Evolutionary conservation across 2,888 invertebrate genomes (phyloP), one percentile per base, ranked within the genome.

Genomic region (Schizotus pectinicornis): DNA sequence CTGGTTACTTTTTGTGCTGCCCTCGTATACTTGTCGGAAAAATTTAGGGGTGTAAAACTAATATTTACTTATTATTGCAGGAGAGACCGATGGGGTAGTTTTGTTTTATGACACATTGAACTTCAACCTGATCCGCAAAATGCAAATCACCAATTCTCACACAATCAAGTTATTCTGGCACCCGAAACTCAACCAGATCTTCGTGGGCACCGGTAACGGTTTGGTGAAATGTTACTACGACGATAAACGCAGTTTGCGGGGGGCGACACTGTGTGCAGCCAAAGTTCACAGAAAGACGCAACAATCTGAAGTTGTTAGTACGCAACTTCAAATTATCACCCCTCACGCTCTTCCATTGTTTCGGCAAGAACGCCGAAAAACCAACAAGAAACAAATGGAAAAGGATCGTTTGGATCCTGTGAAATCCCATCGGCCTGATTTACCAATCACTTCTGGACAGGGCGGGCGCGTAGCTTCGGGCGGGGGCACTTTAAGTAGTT

Each of bases 281-380:
- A 95, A 95, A 77, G 86, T 86, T 0, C 69, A 69, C 46, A 85
- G 90, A 49, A 93, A 91, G 75, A 87, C 88, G 22, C 90, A 91
- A 65, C 89, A 92, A 3, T 86, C 91, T 0, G 96, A 97, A 79
- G 89, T 95, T 53, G 87, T 96, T 49, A 90, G 94, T 47, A 89
- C 92, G 0, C 92, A 95, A 66, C 30, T 43, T 11, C 94, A 97
- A 75, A 94, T 98, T 37, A 95, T 99, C 7, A 97, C 98, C 0
- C 98, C 97, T 0, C 95, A 98, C 75, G 95, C 98, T 0, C 80
- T 99, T 56, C 98, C 98, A 0, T 82, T 99, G 79, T 99, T 98
- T 81, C 86, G 96, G 32, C 94, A 95, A 75, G 95, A 95, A 63
- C 87, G 94, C 67, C 87, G 95, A 0, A 88, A 94, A 63, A 94